Evolutionary conservation across 2,113 vertebrate genomes (phyloP).

Genomic region (Corapipo altera): DNA sequence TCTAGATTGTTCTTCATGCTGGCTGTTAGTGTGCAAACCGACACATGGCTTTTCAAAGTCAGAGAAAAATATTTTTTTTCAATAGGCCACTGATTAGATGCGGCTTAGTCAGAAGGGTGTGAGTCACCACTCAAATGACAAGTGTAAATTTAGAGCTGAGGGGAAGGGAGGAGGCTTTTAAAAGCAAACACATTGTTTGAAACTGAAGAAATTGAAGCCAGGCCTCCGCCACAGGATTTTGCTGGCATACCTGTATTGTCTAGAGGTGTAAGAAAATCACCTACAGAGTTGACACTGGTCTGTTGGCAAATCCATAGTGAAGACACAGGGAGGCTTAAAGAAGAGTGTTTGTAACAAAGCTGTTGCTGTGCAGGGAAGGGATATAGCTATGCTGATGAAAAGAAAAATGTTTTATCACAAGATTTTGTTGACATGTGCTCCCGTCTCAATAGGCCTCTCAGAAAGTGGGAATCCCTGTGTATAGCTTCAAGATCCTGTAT

Average conservation of each 20-base stretch:
- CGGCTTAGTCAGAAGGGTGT: constrained; percentile 57
- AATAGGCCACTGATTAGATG: constrained; percentile 64
- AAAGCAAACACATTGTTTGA: constrained; percentile 46
- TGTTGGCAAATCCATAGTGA: neutral
- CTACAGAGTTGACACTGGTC: neutral
- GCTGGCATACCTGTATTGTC: constrained; percentile 1
- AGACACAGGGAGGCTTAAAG: neutral
- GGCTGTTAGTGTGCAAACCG: constrained; percentile 17
- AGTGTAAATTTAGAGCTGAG: constrained; percentile 55
- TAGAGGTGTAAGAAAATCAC: constrained; percentile 47
- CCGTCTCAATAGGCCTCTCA: neutral
- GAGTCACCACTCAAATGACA: constrained; percentile 64
- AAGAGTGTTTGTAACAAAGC: neutral
- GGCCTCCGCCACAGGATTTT: constrained; percentile 28
- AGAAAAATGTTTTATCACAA: neutral
- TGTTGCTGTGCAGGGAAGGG: neutral
- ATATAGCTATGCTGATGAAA: neutral
- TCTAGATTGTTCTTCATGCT: constrained; percentile 11
- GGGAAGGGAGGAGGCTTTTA: constrained; percentile 39
- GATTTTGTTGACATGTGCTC: fast-evolving
- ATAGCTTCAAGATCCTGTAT: neutral
- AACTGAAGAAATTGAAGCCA: constrained; percentile 20
- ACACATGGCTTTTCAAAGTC: constrained; percentile 45
- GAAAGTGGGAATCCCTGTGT: neutral
- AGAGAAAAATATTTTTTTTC: constrained; percentile 48